Conservation (phyloP, 2,888 invertebrate species). For the Sericinus montela region DNA sequence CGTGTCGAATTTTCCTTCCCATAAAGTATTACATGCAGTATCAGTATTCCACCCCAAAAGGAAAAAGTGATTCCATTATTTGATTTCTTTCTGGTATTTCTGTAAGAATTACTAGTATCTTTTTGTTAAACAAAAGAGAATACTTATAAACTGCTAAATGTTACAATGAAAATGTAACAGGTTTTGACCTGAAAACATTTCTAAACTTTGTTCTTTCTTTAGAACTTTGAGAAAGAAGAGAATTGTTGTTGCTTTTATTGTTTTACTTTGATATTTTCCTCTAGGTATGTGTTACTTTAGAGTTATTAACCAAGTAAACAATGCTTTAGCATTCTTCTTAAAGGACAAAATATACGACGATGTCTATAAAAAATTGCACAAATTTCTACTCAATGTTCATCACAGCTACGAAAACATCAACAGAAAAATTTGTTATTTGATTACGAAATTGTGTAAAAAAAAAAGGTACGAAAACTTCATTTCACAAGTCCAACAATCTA, state of each 20-base stretch:
- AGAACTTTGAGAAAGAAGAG: background rate
- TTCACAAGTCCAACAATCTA: background rate
- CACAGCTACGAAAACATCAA: too few species aligned
- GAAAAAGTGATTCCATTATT: constrained; percentile 14
- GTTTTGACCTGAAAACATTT: constrained; percentile 14
- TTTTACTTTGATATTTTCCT: constrained; percentile 11
- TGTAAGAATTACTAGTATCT: background rate
- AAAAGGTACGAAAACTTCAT: too few species aligned
- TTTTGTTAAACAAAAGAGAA: background rate
- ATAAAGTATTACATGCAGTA: constrained; percentile 14
- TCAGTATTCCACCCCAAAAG: constrained; percentile 7
- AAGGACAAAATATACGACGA: too few species aligned
- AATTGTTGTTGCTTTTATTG: constrained; percentile 12
- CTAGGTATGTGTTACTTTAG: background rate
- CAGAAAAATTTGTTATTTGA: too few species aligned
- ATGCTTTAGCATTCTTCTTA: too few species aligned
- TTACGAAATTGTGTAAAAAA: too few species aligned
- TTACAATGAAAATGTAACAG: background rate
- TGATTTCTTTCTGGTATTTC: constrained; percentile 8
- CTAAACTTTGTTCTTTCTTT: constrained; percentile 7
- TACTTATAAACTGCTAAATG: background rate
- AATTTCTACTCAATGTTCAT: too few species aligned
- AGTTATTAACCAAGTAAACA: too few species aligned
- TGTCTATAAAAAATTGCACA: too few species aligned
- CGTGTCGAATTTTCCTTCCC: constrained; percentile 17